Percentiles rank a stretch among this genome's conserved stretches.
Evolutionary conservation across 2,888 invertebrate species (phyloP).

Genomic region (Andrena flavipes): DNA sequence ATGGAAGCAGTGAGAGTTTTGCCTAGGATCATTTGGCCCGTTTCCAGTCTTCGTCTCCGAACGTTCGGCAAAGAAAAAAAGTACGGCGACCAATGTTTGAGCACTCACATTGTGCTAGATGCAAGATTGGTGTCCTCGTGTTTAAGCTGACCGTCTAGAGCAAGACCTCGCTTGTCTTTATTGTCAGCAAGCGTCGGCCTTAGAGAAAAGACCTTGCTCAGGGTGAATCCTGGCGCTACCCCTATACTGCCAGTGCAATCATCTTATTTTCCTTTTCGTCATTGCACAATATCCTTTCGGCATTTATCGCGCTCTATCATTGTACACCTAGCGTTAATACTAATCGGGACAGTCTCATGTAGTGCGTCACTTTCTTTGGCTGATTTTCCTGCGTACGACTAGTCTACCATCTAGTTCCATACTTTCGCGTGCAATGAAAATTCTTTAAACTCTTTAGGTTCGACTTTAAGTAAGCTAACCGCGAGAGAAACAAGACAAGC

Average conservation of each 20-base stretch:
- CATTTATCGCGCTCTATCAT: conserved; percentile 68
- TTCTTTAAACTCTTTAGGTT: neutral
- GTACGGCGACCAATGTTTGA: conserved; percentile 71
- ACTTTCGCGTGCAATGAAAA: neutral
- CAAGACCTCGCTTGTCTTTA: conserved; percentile 93
- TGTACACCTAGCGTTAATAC: conserved; percentile 56
- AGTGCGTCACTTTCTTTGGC: conserved; percentile 2
- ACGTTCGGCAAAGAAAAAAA: conserved; percentile 27
- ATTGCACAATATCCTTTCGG: conserved; percentile 68
- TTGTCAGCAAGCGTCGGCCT: conserved; percentile 92
- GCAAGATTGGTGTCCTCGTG: conserved; percentile 96
- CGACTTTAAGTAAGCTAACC: neutral
- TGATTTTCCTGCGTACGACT: neutral
- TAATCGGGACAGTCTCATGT: conserved; percentile 36
- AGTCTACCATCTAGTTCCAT: conserved; percentile 5
- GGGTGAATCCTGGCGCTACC: conserved; percentile 93
- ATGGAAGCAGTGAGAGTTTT: neutral
- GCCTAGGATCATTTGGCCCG: conserved; percentile 43
- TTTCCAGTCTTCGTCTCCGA: conserved; percentile 70
- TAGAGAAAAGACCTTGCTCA: conserved; percentile 93
- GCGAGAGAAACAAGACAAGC: neutral
- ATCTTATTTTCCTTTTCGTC: conserved; percentile 82
- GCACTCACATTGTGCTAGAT: conserved; percentile 93
- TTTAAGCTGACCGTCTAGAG: conserved; percentile 94
- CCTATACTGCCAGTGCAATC: conserved; percentile 88